These are phyloP conservation scores for Drosophila ambigua DNA, from an alignment of 1,140 invertebrate species.

Conservation along the genomic window DNA sequence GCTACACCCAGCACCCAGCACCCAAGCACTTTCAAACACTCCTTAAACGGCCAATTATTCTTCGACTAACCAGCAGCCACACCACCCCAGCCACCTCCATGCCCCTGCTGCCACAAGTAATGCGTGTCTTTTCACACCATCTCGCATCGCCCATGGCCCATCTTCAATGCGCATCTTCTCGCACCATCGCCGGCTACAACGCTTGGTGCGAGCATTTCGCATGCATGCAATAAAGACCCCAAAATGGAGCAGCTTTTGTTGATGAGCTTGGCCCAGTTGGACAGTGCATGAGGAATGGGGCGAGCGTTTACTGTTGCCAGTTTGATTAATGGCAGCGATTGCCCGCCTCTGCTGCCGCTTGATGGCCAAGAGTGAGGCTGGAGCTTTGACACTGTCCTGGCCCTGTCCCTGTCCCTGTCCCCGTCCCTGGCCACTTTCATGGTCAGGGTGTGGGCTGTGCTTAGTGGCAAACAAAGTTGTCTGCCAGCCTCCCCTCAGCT, in stretches of 20 bases:
- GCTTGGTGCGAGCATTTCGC: too few relatives aligned
- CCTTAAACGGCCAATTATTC: too few relatives aligned
- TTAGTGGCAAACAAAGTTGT: conserved; percentile 43
- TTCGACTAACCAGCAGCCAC: too few relatives aligned
- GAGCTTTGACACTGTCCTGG: background rate
- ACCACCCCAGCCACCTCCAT: background rate
- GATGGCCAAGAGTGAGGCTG: conserved; percentile 23
- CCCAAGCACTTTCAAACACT: too few relatives aligned
- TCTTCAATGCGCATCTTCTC: too few relatives aligned
- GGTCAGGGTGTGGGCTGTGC: conserved; percentile 59
- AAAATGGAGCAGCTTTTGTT: conserved; percentile 47
- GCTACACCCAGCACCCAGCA: too few relatives aligned
- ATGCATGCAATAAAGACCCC: conserved; percentile 63
- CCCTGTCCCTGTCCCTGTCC: too few relatives aligned
- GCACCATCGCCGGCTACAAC: too few relatives aligned
- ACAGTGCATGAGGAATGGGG: background rate
- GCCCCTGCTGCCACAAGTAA: conserved; percentile 6
- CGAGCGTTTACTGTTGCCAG: conserved; percentile 35
- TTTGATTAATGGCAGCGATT: conserved; percentile 79
- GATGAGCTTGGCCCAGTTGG: conserved; percentile 8
- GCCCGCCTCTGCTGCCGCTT: conserved; percentile 10
- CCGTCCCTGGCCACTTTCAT: conserved; percentile 37
- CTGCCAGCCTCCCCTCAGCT: conserved; percentile 5
- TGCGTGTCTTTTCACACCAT: conserved; percentile 58
- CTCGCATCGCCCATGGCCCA: too few relatives aligned